These are phyloP conservation scores for Sula dactylatra DNA, from an alignment of 2,113 vertebrate genomes.

Conservation along the genomic window DNA sequence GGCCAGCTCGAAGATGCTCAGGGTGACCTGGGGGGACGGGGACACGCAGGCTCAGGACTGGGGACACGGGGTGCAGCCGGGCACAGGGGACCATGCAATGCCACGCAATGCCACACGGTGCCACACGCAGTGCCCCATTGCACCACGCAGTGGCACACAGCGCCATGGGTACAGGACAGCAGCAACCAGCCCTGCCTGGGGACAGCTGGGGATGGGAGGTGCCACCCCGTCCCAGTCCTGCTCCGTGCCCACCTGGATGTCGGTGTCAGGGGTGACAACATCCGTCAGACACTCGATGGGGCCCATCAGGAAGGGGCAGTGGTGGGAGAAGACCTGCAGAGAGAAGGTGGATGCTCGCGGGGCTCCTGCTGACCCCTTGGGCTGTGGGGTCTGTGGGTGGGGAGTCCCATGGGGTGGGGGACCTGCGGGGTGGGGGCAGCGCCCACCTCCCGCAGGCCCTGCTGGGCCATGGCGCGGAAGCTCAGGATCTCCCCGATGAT, in stretches of 20 bases:
- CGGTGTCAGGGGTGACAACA: constrained; percentile 78
- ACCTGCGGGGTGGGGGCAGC: fast-evolving
- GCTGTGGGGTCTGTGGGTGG: too few relatives aligned
- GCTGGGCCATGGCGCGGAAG: constrained; percentile 86
- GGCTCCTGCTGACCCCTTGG: background rate
- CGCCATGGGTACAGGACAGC: fast-evolving
- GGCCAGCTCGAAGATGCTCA: constrained; percentile 87
- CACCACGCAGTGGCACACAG: fast-evolving
- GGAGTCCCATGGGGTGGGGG: background rate
- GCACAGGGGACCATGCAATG: background rate
- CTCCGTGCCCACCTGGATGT: constrained; percentile 82
- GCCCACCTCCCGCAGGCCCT: constrained; percentile 84
- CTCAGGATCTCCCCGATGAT: constrained; percentile 93
- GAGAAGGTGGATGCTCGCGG: background rate
- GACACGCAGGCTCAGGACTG: background rate
- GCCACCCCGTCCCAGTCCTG: background rate
- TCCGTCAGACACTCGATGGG: constrained; percentile 83
- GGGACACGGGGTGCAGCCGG: background rate
- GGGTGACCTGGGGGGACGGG: constrained; percentile 74
- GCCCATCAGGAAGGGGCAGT: constrained; percentile 86
- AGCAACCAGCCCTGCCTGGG: background rate
- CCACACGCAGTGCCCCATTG: background rate
- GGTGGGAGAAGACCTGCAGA: constrained; percentile 80
- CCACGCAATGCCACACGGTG: background rate
- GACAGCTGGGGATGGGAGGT: background rate